Evolutionary conservation across 1,140 invertebrate species (phyloP), one percentile per base, ranked within the genome.

Genomic region (Lepidurus packardi): DNA sequence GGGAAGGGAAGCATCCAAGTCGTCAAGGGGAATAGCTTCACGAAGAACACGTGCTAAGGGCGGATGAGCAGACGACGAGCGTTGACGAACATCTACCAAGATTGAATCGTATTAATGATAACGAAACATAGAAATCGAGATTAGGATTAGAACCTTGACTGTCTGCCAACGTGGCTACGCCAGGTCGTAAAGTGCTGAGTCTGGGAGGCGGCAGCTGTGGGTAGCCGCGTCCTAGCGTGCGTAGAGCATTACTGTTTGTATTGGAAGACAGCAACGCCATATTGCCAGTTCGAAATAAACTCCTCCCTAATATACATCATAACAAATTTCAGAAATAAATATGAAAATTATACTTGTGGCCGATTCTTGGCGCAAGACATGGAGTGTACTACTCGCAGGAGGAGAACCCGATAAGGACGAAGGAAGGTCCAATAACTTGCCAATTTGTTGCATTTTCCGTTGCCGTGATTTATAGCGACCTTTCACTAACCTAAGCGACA

Each of bases 361-460:
- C 1, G 76, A 75, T 44, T 80, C 79, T 41, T 80, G 79, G 34
- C 79, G 79, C 21, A 80, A 11, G 25, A 77, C 75, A 43, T 78
- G 78, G 4, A 80, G 43, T 13, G 9, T 65, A 21, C 43, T 74
- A 11, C 79, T 73, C 16, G 73, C 43, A 10, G 79, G 79, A 10
- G 79, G 76, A 24, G 76, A 74, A 0, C 41, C 42, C 3, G 44
- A n/a, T 25, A 73, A 43, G 13, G 75, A 73, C 24, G 74, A 73
- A 25, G 25, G 73, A 13, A 98, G 92, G 83, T 98, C 96, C 7
- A 99, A 86, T 10, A 99, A 86, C 74, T 91, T 90, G 7, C 94
- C 96, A 78, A 99, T 98, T 85, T 97, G 93, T 82, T 93, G 92
- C 92, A 99, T 95, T 85, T 98, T 98, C 83, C 94, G 93, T 83